Conservation (phyloP, 2,797 vertebrate species). For the Intellagama lesueurii region DNA sequence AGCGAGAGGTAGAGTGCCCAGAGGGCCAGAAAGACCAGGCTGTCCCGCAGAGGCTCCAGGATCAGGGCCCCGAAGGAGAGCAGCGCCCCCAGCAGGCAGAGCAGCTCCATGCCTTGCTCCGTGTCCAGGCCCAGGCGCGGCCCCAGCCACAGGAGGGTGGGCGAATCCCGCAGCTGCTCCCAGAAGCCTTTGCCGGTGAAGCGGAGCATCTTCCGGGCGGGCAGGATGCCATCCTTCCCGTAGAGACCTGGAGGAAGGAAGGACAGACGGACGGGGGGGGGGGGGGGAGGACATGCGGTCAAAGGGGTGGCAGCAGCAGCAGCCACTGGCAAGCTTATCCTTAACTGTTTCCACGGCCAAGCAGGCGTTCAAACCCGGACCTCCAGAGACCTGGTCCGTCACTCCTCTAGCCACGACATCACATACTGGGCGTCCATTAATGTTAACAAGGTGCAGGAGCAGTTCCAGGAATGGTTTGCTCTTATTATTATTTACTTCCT, state of each 20-base stretch:
- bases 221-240: conserved; percentile 88
- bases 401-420: too few species aligned
- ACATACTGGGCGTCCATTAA: too few species aligned
- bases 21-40: conserved; percentile 85
- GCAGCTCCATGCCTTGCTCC: conserved; percentile 89
- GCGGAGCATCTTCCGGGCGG: conserved; percentile 83
- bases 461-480: too few species aligned
- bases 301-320: too few species aligned
- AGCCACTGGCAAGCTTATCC: too few species aligned
- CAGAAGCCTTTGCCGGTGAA: conserved; percentile 83
- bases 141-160: conserved; percentile 90
- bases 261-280: background rate
- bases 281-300: too few species aligned
- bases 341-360: too few species aligned
- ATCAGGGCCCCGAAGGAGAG: conserved; percentile 82
- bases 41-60: conserved; percentile 80
- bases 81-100: conserved; percentile 83
- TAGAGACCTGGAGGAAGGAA: conserved; percentile 83
- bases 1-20: conserved; percentile 87
- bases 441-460: too few species aligned
- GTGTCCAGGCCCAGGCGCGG: conserved; percentile 89
- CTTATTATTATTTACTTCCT: too few species aligned
- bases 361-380: too few species aligned
- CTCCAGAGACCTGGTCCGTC: too few species aligned
- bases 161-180: conserved; percentile 85